Conservation (phyloP, 2,888 invertebrate species). For the Desoria tigrina region DNA sequence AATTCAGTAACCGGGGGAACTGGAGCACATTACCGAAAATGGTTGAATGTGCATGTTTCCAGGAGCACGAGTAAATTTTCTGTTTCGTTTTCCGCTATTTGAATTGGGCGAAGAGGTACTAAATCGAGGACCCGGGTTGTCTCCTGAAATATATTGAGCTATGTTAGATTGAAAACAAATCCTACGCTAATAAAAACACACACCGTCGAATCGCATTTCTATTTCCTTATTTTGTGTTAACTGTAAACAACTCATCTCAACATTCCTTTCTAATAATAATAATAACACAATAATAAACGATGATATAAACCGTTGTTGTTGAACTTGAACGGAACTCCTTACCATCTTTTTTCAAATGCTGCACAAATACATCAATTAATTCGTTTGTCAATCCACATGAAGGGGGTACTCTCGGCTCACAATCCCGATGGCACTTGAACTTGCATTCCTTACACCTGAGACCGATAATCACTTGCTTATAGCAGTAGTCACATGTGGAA, state of each 20-base stretch:
- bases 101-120: constrained; percentile 48
- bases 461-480: constrained; percentile 82
- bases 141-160: constrained; percentile 24
- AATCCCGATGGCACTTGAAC: constrained; percentile 84
- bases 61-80: constrained; percentile 50
- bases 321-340: constrained; percentile 36
- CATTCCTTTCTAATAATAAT: not conserved
- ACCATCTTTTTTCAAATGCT: constrained; percentile 62
- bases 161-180: not conserved
- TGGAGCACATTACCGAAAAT: constrained; percentile 60
- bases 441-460: constrained; percentile 94
- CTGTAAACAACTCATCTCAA: too few relatives aligned
- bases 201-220: too few relatives aligned
- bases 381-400: constrained; percentile 88
- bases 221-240: too few relatives aligned
- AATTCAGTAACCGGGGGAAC: not conserved
- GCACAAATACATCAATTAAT: constrained; percentile 74
- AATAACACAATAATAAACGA: not conserved
- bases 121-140: constrained; percentile 35
- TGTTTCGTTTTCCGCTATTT: constrained; percentile 36
- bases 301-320: not conserved
- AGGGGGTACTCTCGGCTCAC: constrained; percentile 86
- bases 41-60: constrained; percentile 61
- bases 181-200: too few relatives aligned
- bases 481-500: constrained; percentile 86